Base-by-base conservation (phyloP, 2,888 invertebrate genomes). In the Sepioteuthis lessoniana region DNA sequence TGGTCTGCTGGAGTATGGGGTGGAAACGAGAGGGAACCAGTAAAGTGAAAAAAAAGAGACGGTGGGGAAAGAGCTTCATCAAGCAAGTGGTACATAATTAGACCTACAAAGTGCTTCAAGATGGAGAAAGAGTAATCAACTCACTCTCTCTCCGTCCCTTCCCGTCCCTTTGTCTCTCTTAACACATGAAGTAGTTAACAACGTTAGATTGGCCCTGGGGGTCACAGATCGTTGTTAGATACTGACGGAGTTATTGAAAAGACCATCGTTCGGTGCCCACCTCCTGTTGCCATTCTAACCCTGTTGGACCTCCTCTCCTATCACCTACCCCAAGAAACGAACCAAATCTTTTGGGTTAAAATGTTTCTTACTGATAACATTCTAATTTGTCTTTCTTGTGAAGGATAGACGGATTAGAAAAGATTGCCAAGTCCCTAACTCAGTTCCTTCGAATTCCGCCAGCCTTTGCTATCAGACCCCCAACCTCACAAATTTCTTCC, bases 31-130 rank as follows among this genome's bases (percentile, higher is more conserved):
- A 3, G n/a, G n/a, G 76, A 76, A n/a, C 13, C n/a, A 76, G n/a
- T 10, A 76, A n/a, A 76, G 76, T 55, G 55, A 55, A 5, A 25
- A 4, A 55, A 55, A 55, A 55, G 25, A 55, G 25, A 55, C 55
- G 25, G 21, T 21, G 25, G 25, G n/a, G 10, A 60, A 76, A 76
- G 7, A n/a, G 76, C n/a, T n/a, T 76, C 76, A 76, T 76, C 76
- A 76, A 76, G 76, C 76, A 76, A 76, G 76, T 76, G 76, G 76
- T 76, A 76, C 10, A 76, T 76, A 31, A 76, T 76, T 76, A 76
- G n/a, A 76, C 10, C 76, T n/a, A 76, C 76, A 76, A 76, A 76
- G 76, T 76, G 76, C n/a, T 76, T 76, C 76, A 76, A 76, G 76
- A 76, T 76, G 76, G 31, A 76, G 2, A n/a, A n/a, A 76, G 3